A percentile compares a stretch with the other conserved stretches of the same genome.
Conservation (phyloP, 2,888 invertebrate species). For the Trichacis sp. region DNA sequence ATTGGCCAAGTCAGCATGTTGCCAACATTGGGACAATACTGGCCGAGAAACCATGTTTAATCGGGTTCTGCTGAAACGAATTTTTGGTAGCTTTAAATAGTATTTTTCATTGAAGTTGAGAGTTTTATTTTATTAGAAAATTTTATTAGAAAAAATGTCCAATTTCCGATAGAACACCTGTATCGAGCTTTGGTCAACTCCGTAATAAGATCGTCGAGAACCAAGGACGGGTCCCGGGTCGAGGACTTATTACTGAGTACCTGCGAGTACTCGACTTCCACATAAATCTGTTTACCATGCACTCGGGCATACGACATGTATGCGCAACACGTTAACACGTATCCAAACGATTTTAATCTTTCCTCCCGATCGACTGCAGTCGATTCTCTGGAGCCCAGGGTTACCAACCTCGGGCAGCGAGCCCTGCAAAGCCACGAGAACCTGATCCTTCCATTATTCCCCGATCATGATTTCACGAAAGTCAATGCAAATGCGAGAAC, state of each 20-base stretch:
- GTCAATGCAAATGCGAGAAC: constrained; percentile 28
- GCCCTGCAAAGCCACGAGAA: constrained; percentile 19
- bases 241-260: constrained; percentile 49
- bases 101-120: constrained; percentile 47
- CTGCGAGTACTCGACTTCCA: constrained; percentile 53
- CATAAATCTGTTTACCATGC: constrained; percentile 55
- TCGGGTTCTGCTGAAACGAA: no score
- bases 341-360: constrained; percentile 57
- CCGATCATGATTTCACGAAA: constrained; percentile 29
- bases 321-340: constrained; percentile 58
- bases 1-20: no score
- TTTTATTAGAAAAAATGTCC: no score
- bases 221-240: constrained; percentile 46
- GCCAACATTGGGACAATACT: no score
- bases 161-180: constrained; percentile 40
- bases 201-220: constrained; percentile 45
- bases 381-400: constrained; percentile 48
- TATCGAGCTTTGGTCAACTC: constrained; percentile 42
- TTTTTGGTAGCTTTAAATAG: no score
- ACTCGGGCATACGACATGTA: constrained; percentile 48
- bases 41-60: no score
- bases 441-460: constrained; percentile 37
- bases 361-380: constrained; percentile 51
- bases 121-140: background rate
- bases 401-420: constrained; percentile 45